phyloP scores from a whole-genome alignment of 2,888 invertebrate species.

The Tipula lateralis region DNA sequence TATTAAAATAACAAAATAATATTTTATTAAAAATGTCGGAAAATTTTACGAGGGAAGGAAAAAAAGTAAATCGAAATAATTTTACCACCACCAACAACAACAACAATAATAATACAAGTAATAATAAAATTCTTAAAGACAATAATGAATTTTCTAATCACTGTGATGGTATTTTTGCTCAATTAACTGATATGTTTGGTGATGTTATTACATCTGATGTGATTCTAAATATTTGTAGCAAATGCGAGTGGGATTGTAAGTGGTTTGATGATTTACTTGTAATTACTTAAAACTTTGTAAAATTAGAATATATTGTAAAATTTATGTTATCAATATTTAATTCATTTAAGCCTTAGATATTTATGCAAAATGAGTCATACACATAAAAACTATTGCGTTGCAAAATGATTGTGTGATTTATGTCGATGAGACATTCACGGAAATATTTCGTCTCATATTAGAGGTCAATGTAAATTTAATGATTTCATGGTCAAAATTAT shows the following conservation, averaged over 20 bases:
- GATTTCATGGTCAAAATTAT: too few relatives aligned
- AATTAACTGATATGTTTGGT: constrained; percentile 36
- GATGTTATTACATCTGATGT: constrained; percentile 32
- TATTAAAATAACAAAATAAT: background rate
- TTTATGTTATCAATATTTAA: background rate
- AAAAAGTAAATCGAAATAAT: background rate
- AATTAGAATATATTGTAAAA: background rate
- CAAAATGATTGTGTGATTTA: background rate
- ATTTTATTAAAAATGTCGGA: background rate
- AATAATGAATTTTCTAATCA: constrained; percentile 26
- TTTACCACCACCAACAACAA: background rate
- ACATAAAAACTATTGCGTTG: background rate
- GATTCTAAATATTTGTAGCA: constrained; percentile 31
- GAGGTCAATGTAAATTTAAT: background rate
- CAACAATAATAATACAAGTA: background rate
- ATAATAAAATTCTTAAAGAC: constrained; percentile 24
- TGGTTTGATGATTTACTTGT: background rate
- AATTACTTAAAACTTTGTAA: background rate
- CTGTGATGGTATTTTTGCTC: constrained; percentile 33
- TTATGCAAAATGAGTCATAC: background rate
- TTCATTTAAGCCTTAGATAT: background rate
- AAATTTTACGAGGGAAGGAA: constrained; percentile 25
- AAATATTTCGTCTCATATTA: background rate
- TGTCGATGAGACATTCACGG: background rate
- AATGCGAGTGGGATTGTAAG: constrained; percentile 34